These are phyloP conservation scores for Gryllus longicercus DNA, from an alignment of 2,888 invertebrate species.

Conservation along the genomic window DNA sequence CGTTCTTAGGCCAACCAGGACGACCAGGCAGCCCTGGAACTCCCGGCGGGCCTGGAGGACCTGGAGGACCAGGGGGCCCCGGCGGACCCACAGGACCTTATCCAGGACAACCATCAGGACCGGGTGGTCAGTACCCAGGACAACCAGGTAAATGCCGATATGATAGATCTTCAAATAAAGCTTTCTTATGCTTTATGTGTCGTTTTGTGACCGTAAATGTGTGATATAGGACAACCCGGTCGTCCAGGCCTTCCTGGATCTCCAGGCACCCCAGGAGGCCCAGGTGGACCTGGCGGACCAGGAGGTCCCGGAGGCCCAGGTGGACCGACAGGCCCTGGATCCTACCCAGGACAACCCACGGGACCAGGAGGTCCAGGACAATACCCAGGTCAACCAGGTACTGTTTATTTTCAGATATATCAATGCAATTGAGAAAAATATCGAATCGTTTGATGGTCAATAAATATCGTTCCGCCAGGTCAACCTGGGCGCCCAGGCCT, in stretches of 20 bases:
- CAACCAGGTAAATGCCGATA: background rate
- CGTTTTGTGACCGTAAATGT: too few relatives aligned
- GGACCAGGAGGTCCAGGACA: conserved; percentile 26
- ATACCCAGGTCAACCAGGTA: conserved; percentile 36
- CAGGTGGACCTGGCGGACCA: conserved; percentile 37
- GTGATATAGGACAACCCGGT: conserved; percentile 38
- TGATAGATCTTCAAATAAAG: too few relatives aligned
- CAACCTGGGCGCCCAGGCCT: conserved; percentile 34
- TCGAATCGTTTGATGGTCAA: conserved; percentile 38
- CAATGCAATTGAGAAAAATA: too few relatives aligned
- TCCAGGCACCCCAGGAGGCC: conserved; percentile 42
- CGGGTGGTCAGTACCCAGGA: conserved; percentile 21
- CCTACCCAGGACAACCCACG: conserved; percentile 28
- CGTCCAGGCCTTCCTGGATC: conserved; percentile 26
- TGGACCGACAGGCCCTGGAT: conserved; percentile 27
- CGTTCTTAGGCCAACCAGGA: conserved; percentile 38
- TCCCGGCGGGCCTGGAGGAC: conserved; percentile 27
- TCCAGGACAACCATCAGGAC: conserved; percentile 30
- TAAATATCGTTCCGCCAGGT: conserved; percentile 43
- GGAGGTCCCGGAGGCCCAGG: conserved; percentile 30
- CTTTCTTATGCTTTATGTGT: too few relatives aligned
- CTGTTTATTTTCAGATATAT: too few relatives aligned
- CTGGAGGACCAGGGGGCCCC: conserved; percentile 34
- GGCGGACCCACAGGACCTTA: conserved; percentile 31
- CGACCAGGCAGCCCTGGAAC: conserved; percentile 40